Evolutionary conservation across 1,140 invertebrate genomes (phyloP).

Genomic region (Trichonephila clavata): DNA sequence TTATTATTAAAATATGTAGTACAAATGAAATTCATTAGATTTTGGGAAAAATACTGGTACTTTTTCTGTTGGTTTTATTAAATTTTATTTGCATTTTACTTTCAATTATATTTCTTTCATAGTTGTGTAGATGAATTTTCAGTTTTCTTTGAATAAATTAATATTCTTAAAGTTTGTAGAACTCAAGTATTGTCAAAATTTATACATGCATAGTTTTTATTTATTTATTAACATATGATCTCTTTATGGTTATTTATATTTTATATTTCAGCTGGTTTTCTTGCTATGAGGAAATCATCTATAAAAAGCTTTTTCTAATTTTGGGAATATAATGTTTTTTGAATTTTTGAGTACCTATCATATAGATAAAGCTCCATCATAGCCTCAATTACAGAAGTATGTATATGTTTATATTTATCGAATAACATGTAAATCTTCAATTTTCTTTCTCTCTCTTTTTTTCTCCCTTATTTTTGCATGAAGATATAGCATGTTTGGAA

Average conservation of each 20-base stretch:
- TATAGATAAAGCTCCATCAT: slow-evolving; percentile 24
- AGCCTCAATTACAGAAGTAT: slow-evolving; percentile 34
- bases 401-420: not conserved
- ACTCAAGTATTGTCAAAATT: no score
- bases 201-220: not conserved
- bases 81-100: no score
- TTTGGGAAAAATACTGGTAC: no score
- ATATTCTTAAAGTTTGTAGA: no score
- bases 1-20: no score
- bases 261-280: not conserved
- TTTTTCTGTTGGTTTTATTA: no score
- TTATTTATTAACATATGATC: not conserved
- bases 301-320: not conserved
- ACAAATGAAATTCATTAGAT: no score
- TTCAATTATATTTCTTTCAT: no score
- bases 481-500: not conserved
- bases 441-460: not conserved
- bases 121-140: no score
- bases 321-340: not conserved
- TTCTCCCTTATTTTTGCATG: not conserved
- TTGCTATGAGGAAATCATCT: not conserved
- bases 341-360: not conserved
- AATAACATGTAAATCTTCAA: not conserved
- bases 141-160: no score
- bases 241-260: not conserved